Percentiles rank a stretch among this genome's conserved stretches.
Conservation (phyloP, 2,113 vertebrate species). For the Gymnorhina tibicen region DNA sequence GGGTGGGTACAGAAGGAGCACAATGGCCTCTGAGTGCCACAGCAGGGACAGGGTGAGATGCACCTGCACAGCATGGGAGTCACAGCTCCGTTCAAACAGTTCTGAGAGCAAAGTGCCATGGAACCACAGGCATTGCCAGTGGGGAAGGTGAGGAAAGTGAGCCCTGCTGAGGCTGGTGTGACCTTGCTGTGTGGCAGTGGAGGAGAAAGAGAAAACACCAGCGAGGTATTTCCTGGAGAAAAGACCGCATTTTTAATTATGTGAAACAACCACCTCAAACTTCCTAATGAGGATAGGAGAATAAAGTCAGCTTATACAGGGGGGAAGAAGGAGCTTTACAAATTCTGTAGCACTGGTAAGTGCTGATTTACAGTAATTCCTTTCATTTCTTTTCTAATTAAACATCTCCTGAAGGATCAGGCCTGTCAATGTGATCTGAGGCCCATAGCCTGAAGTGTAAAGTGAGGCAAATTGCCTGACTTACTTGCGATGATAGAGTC, state of each 20-base stretch:
- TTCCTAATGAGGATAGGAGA: not conserved
- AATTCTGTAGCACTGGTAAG: constrained; percentile 14
- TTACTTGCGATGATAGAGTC: constrained; percentile 66
- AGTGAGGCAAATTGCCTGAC: constrained; percentile 68
- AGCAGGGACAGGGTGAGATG: not conserved
- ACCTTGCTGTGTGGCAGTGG: fast-evolving
- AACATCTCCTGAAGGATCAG: constrained; percentile 67
- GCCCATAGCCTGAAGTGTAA: constrained; percentile 57
- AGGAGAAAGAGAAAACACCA: not conserved
- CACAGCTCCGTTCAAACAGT: not conserved
- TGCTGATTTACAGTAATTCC: constrained; percentile 68
- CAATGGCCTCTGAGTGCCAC: not conserved
- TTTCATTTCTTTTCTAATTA: constrained; percentile 72
- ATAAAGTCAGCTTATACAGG: not conserved
- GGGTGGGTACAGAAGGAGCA: too few relatives aligned
- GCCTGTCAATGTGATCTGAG: constrained; percentile 62
- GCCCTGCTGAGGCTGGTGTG: not conserved
- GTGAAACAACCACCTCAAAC: not conserved
- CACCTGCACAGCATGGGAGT: fast-evolving
- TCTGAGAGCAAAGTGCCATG: not conserved
- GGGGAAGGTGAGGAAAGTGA: not conserved
- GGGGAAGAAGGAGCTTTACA: not conserved
- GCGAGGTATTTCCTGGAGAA: not conserved
- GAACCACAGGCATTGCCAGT: fast-evolving
- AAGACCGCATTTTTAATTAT: not conserved